A percentile compares a stretch with the other conserved stretches of the same genome.
phyloP scores from a whole-genome alignment of 2,113 vertebrate genomes.

The Cichladusa arquata region DNA sequence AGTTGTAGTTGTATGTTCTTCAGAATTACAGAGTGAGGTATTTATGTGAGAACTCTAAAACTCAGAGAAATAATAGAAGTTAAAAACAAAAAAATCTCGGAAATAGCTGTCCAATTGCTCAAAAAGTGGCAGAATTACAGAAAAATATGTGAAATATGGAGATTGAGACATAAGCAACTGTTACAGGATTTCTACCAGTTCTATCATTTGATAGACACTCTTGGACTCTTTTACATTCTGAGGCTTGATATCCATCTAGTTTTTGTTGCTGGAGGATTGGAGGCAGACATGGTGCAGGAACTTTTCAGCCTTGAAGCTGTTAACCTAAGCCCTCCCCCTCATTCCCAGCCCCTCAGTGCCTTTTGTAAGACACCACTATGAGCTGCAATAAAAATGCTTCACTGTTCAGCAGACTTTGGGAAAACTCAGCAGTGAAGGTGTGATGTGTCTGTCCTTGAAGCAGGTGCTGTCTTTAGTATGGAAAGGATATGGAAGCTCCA shows the following conservation, averaged over 20 bases:
- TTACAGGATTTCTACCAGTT: not conserved
- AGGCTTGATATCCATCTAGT: not conserved
- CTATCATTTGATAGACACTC: not conserved
- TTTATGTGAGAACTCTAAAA: not conserved
- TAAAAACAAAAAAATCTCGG: not conserved
- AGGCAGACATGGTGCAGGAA: not conserved
- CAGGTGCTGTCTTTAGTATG: not conserved
- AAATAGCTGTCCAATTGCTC: not conserved
- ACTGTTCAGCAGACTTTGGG: not conserved
- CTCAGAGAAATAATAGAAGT: not conserved
- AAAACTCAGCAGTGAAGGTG: not conserved
- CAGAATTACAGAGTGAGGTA: not conserved
- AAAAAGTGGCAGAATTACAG: not conserved
- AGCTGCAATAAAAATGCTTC: not conserved
- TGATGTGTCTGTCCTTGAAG: not conserved
- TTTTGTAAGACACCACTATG: not conserved
- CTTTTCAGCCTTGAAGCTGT: not conserved
- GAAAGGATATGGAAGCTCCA: not conserved
- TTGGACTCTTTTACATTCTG: not conserved
- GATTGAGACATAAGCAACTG: not conserved
- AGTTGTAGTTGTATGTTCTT: not conserved
- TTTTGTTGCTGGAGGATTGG: not conserved
- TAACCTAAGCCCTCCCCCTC: not conserved
- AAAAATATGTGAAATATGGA: not conserved
- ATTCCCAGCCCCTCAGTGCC: not conserved